These are phyloP conservation scores for Drosophila suboccidentalis DNA, from an alignment of 2,888 invertebrate species.

Conservation along the genomic window DNA sequence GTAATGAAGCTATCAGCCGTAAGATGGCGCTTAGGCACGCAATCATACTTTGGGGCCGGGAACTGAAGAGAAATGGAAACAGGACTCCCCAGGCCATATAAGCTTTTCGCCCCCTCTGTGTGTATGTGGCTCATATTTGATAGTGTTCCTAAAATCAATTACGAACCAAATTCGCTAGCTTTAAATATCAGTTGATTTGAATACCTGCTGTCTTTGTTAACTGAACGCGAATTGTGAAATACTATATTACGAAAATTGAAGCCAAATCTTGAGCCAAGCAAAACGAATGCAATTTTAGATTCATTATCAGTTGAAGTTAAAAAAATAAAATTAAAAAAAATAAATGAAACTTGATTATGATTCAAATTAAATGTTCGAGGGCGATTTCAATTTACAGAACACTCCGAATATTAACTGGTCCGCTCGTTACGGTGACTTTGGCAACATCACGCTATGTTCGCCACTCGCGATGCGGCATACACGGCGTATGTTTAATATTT, in stretches of 20 bases:
- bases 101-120: not conserved
- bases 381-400: slow-evolving; percentile 15
- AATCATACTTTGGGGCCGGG: slow-evolving; percentile 72
- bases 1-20: slow-evolving; percentile 79
- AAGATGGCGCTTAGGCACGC: slow-evolving; percentile 80
- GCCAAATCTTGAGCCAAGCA: too few species aligned
- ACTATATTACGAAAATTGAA: not conserved
- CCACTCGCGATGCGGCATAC: slow-evolving; percentile 58
- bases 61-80: slow-evolving; percentile 18
- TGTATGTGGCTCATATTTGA: slow-evolving; percentile 1
- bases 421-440: slow-evolving; percentile 41
- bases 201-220: not conserved
- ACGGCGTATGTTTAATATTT: slow-evolving; percentile 78
- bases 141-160: slow-evolving; percentile 20
- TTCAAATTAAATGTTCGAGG: too few species aligned
- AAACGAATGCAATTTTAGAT: too few species aligned
- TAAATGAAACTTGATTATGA: too few species aligned
- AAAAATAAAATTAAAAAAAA: too few species aligned
- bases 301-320: too few species aligned
- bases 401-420: slow-evolving; percentile 3
- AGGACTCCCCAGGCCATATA: slow-evolving; percentile 20
- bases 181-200: not conserved
- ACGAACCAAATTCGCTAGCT: not conserved
- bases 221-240: not conserved
- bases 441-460: slow-evolving; percentile 38